Evolutionary conservation across 2,888 invertebrate genomes (phyloP), one percentile per base, ranked within the genome.

Genomic region (Helicoverpa assulta): DNA sequence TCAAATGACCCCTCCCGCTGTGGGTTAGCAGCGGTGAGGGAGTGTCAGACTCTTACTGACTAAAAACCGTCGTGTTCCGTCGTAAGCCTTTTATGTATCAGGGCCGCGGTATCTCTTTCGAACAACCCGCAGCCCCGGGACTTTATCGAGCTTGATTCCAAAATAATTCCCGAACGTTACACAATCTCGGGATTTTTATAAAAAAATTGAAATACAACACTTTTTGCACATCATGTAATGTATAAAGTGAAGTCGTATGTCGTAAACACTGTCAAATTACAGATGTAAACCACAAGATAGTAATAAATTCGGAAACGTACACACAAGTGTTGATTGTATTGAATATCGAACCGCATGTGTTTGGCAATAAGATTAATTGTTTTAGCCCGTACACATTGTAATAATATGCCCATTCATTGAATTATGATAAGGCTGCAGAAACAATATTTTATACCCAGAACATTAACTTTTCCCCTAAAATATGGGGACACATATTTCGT

Each of bases 361-460:
- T 89, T 90, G 88, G 83, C 88, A 90, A 89, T 88, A 89, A 91
- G 91, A 93, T 92, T 90, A 90, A 93, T 92, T 89, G 89, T 88
- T 85, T 80, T 77, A 83, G 74, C 70, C 86, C 88, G 84, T 86
- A 88, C 86, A 86, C 81, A 87, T 84, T 85, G 78, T 85, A 83
- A 82, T 69, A 84, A 82, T 69, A 84, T 86, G 85, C 81, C 86
- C 85, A 84, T 83, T 79, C 73, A 74, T 80, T 91, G 86, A 91
- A 86, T 90, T 90, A 92, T 90, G 87, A 89, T 85, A 86, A 86
- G 83, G 83, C 83, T 88, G 87, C 87, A 85, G 80, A 85, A 84
- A 86, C 85, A 85, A 85, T 87, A 87, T 89, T 87, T 87, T 85
- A 83, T 84, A 83, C 76, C 70, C 80, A 80, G 73, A 76, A 80